Evolutionary conservation across 2,797 vertebrate genomes (phyloP).

Genomic region (Chromobotia macracanthus): DNA sequence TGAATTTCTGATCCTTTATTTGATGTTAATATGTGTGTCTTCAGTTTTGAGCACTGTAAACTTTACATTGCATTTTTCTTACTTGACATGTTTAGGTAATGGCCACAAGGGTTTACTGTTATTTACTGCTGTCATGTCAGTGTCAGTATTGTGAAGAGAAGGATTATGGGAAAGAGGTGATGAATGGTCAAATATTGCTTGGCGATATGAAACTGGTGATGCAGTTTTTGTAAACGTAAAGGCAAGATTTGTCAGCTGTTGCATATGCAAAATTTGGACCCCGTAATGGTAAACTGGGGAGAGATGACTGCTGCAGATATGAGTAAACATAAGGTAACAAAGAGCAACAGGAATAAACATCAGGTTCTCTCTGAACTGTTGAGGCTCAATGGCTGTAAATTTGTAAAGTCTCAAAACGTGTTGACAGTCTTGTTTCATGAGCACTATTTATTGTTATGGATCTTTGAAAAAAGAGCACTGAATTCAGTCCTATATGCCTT

Average conservation of each 20-base stretch:
- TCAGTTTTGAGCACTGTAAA: constrained; percentile 17
- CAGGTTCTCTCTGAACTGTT: constrained; percentile 72
- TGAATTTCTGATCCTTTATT: not conserved
- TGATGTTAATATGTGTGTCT: not conserved
- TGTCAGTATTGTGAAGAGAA: constrained; percentile 25
- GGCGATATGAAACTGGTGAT: constrained; percentile 9
- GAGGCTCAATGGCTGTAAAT: constrained; percentile 88
- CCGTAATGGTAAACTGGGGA: constrained; percentile 1
- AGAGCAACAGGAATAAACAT: constrained; percentile 10
- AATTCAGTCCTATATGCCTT: constrained; percentile 89
- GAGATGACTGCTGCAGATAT: not conserved
- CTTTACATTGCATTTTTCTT: constrained; percentile 2
- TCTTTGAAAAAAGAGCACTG: constrained; percentile 85
- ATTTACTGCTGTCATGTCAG: constrained; percentile 20
- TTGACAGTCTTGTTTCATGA: constrained; percentile 85
- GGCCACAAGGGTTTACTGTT: constrained; percentile 11
- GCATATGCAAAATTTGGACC: constrained; percentile 7
- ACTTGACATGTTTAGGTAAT: constrained; percentile 13
- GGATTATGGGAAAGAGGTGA: constrained; percentile 29
- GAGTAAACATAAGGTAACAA: constrained; percentile 19
- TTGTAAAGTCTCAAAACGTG: constrained; percentile 92
- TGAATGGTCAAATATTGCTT: not conserved
- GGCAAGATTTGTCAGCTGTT: not conserved
- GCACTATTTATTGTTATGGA: constrained; percentile 91
- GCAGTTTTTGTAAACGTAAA: constrained; percentile 12